Percentiles rank a stretch among this genome's conserved stretches.
Conservation (phyloP, 2,797 vertebrate species). For the Amblyraja radiata region DNA sequence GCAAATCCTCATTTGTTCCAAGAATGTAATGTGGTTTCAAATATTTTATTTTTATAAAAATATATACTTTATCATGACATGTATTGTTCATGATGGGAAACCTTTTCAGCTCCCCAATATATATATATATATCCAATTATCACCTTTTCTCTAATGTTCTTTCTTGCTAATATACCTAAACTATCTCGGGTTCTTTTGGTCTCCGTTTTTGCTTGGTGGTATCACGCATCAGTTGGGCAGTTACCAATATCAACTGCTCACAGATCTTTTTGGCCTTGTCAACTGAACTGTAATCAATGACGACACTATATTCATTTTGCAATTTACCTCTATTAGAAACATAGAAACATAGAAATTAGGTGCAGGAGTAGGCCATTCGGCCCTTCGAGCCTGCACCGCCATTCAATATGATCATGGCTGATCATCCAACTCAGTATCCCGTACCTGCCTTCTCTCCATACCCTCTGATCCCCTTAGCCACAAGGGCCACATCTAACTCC, state of each 20-base stretch:
- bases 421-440: no score
- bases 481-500: no score
- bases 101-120: neutral
- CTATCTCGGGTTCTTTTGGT: neutral
- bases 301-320: no score
- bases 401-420: no score
- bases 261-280: neutral
- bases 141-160: neutral
- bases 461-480: no score
- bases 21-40: neutral
- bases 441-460: no score
- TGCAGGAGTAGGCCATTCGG: no score
- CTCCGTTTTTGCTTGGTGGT: neutral
- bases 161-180: neutral
- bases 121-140: neutral
- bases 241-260: neutral
- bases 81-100: neutral
- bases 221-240: neutral
- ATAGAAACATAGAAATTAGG: no score
- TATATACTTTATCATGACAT: no score
- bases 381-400: no score
- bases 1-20: neutral
- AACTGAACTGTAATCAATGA: neutral
- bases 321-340: no score
- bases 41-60: neutral